Evolutionary conservation across 2,888 invertebrate species (phyloP).

Genomic region (Agriopis leucophaearia): DNA sequence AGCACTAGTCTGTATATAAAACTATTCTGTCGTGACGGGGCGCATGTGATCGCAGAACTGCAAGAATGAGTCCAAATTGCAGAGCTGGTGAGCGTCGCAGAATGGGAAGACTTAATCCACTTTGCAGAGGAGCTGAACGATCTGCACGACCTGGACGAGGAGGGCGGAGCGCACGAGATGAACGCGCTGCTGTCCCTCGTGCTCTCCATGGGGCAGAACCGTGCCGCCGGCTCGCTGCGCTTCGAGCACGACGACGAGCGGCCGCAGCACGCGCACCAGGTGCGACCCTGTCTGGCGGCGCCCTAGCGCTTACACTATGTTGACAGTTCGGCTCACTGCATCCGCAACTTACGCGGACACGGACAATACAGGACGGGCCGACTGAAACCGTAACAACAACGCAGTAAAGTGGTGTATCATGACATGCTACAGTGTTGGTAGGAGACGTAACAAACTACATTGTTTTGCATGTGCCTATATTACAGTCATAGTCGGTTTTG

Average conservation of each 20-base stretch:
- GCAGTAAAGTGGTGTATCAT: too few relatives aligned
- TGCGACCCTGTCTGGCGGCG: background rate
- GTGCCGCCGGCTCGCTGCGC: conserved; percentile 75
- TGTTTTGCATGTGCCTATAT: too few relatives aligned
- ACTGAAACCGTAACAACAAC: too few relatives aligned
- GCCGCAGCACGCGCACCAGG: background rate
- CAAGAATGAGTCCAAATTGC: conserved; percentile 1
- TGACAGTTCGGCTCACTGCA: too few relatives aligned
- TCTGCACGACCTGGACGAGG: conserved; percentile 71
- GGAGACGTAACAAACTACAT: too few relatives aligned
- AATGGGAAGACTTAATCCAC: conserved; percentile 13
- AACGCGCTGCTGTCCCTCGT: conserved; percentile 80
- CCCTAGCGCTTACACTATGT: too few relatives aligned
- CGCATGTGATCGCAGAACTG: background rate
- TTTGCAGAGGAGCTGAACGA: conserved; percentile 58
- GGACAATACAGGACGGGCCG: background rate
- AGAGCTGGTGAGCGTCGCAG: conserved; percentile 3
- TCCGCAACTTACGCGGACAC: background rate
- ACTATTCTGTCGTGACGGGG: background rate
- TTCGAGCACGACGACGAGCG: conserved; percentile 53
- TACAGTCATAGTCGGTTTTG: too few relatives aligned
- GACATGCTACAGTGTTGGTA: too few relatives aligned
- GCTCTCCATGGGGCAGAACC: conserved; percentile 78
- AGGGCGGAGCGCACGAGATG: conserved; percentile 79
- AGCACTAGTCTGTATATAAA: too few relatives aligned